Conservation (phyloP, 2,113 vertebrate genomes). For the Rattus rattus region DNA sequence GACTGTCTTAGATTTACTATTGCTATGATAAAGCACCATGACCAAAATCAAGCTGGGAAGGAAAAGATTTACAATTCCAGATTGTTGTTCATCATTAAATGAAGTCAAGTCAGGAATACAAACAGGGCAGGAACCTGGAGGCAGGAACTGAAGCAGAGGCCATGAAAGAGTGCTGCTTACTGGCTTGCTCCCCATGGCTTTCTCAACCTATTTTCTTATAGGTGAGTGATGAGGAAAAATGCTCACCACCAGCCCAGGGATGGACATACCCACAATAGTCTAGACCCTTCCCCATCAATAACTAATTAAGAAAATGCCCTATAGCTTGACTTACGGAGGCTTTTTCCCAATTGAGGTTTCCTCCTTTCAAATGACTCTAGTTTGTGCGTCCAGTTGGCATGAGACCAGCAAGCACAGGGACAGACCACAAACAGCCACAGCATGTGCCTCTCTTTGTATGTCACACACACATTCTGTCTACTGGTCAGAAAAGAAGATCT, state of each 20-base stretch:
- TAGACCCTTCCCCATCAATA: not conserved
- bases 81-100: not conserved
- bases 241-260: not conserved
- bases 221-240: too few species aligned
- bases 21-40: not conserved
- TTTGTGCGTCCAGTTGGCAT: not conserved
- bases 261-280: not conserved
- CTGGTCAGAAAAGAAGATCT: not conserved
- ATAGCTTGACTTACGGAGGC: not conserved
- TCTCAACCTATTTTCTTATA: not conserved
- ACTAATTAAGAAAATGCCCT: not conserved
- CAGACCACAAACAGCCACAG: not conserved
- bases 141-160: not conserved
- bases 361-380: not conserved
- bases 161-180: not conserved
- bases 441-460: not conserved
- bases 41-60: not conserved
- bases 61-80: not conserved
- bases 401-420: not conserved
- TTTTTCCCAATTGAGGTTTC: not conserved
- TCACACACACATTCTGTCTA: not conserved
- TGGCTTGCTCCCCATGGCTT: not conserved
- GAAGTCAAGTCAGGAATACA: not conserved
- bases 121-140: not conserved
- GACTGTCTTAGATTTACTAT: not conserved